Percentiles rank a stretch among this genome's conserved stretches.
Conservation (phyloP, 1,140 invertebrate genomes). For the Drosophila fuyamai region DNA sequence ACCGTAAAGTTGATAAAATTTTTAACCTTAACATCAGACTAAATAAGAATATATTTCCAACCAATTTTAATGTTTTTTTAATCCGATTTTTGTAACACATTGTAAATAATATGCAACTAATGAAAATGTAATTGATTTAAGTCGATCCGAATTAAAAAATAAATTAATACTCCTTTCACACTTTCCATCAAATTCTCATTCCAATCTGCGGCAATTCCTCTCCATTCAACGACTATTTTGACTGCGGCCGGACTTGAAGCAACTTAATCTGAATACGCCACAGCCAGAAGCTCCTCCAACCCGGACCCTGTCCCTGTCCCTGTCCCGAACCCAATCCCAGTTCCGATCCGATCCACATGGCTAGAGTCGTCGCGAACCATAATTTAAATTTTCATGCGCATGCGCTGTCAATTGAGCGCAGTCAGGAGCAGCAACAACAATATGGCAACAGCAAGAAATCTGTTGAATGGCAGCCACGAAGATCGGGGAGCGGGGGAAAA, state of each 20-base stretch:
- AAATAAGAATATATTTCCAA: no score
- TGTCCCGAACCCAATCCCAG: background rate
- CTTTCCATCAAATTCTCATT: background rate
- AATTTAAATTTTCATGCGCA: conserved; percentile 71
- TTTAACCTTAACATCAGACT: no score
- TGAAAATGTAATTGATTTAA: background rate
- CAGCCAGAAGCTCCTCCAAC: conserved; percentile 23
- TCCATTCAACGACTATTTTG: conserved; percentile 13
- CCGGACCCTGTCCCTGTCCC: background rate
- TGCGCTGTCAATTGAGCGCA: conserved; percentile 65
- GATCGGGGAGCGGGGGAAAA: conserved; percentile 4
- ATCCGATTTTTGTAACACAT: no score
- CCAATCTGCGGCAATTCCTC: background rate
- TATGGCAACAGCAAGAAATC: conserved; percentile 52
- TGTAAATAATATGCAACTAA: no score
- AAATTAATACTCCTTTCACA: background rate
- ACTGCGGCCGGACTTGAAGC: conserved; percentile 30
- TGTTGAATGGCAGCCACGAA: conserved; percentile 59
- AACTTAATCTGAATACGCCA: conserved; percentile 49
- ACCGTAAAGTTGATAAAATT: no score
- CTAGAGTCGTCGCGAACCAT: conserved; percentile 39
- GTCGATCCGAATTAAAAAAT: background rate
- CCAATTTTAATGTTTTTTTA: no score
- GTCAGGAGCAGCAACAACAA: conserved; percentile 29
- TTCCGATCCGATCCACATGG: conserved; percentile 23